Evolutionary conservation across 2,797 vertebrate genomes (phyloP).

Genomic region (Pseudochaenichthys georgianus): DNA sequence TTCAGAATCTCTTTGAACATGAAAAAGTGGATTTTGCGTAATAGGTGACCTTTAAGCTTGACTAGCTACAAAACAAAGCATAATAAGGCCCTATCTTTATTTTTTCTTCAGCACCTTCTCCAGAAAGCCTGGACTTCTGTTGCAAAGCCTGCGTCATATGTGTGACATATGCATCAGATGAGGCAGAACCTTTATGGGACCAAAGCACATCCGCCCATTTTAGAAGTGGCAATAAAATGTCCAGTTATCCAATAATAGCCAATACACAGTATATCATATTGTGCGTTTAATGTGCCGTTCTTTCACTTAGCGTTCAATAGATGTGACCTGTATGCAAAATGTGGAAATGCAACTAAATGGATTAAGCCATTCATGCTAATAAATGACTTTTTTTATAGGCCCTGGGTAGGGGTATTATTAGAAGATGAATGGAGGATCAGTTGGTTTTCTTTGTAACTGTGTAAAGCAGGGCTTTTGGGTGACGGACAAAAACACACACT

Average conservation of each 20-base stretch:
- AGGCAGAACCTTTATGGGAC: background rate
- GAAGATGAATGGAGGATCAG: background rate
- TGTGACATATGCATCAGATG: background rate
- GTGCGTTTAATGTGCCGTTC: background rate
- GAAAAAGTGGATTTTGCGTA: too few species aligned
- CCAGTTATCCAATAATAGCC: conserved; percentile 8
- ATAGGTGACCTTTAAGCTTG: background rate
- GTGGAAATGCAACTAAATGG: background rate
- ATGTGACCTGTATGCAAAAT: conserved; percentile 12
- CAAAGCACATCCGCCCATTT: background rate
- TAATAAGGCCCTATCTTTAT: background rate
- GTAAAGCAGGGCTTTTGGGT: conserved; percentile 1
- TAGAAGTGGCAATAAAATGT: background rate
- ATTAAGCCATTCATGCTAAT: conserved; percentile 3
- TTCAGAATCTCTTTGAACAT: too few species aligned
- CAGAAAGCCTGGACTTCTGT: background rate
- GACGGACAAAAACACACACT: too few species aligned
- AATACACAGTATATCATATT: background rate
- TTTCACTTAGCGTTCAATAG: background rate
- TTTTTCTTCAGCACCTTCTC: background rate
- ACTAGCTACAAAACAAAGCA: background rate
- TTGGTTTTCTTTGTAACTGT: conserved; percentile 9
- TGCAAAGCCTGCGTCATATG: background rate
- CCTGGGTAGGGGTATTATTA: conserved; percentile 2
- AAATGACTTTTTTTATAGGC: background rate